Percentiles rank a stretch among this genome's conserved stretches.
These are phyloP conservation scores for Taxidea taxus DNA, from an alignment of 2,113 vertebrate species.

Conservation along the genomic window DNA sequence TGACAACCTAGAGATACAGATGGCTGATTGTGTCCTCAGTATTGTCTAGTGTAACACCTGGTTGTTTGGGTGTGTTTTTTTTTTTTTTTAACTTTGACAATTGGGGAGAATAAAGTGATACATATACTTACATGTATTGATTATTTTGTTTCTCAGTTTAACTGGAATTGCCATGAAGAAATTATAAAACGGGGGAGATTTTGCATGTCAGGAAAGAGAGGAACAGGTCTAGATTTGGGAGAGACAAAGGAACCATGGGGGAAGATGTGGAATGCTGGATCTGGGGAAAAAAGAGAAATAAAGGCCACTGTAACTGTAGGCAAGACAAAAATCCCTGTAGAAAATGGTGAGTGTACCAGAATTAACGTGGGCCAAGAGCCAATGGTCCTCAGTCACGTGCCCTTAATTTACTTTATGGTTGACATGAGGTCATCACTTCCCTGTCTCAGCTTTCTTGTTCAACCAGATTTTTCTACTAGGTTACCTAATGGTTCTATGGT, in stretches of 20 bases:
- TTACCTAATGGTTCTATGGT: not conserved
- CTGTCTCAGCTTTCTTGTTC: not conserved
- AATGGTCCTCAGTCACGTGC: not conserved
- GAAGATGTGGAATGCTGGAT: not conserved
- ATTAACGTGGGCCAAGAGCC: not conserved
- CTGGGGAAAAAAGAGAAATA: not conserved
- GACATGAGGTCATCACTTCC: not conserved
- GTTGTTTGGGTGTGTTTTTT: not conserved
- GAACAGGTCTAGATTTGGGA: not conserved
- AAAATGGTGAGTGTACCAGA: not conserved
- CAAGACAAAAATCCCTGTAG: not conserved
- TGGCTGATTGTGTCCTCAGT: not conserved
- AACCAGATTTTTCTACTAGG: not conserved
- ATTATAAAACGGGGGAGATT: not conserved
- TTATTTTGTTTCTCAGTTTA: not conserved
- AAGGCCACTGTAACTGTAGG: not conserved
- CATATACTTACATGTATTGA: not conserved
- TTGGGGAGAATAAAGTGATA: not conserved
- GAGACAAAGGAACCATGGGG: not conserved
- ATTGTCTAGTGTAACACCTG: not conserved
- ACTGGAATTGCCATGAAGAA: not conserved
- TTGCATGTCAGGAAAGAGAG: not conserved
- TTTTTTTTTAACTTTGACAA: not conserved
- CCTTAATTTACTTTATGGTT: not conserved
- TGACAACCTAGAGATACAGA: not conserved